Base-by-base conservation (phyloP, 1,140 invertebrate species). In the Aphidius gifuensis region DNA sequence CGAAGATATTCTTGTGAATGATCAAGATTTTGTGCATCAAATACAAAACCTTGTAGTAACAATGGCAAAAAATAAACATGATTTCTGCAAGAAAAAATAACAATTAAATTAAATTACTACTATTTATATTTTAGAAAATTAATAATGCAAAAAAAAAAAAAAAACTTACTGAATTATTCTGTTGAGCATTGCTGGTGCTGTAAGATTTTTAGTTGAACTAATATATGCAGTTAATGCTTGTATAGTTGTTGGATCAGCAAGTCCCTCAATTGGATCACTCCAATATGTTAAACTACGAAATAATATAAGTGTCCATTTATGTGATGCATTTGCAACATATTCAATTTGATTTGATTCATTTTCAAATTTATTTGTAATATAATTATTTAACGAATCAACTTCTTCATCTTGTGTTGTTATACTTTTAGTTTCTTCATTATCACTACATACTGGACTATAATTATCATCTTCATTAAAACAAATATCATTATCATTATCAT, bases 381-480 rank as follows among this genome's bases (percentile, higher is more conserved):
- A 72, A 54, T 70, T 76, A 45, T 70, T 74, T 16, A 74, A 43
- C 3, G 73, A 75, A 62, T 71, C 71, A 3, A 66, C 63, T 58
- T 78, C 23, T 32, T 32, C 75, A 48, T 74, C 71, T 47, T 69
- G 67, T 6, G 59, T 65, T 21, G 45, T 57, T 50, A 32, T 64
- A 72, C 71, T 70, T 45, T 44, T 60, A 5, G 62, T 54, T 44
- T 74, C 76, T 32, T 78, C 70, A 47, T 71, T 71, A 8, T 77
- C 73, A 44, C 74, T 80, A 45, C 73, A 80, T 50, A 80, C 73
- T 6, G 77, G 77, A 68, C 78, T 80, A n/a, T 80, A 80, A 69
- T 77, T 77, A 47, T 78, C 73, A 60, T 80, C 77, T 4, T 68
- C 61, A 32, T 32, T 32, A 32, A 32, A 3, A 32, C 23, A 32